Evolutionary conservation across 2,113 vertebrate genomes (phyloP), one percentile per base, ranked within the genome.

Genomic region (Malurus melanocephalus): DNA sequence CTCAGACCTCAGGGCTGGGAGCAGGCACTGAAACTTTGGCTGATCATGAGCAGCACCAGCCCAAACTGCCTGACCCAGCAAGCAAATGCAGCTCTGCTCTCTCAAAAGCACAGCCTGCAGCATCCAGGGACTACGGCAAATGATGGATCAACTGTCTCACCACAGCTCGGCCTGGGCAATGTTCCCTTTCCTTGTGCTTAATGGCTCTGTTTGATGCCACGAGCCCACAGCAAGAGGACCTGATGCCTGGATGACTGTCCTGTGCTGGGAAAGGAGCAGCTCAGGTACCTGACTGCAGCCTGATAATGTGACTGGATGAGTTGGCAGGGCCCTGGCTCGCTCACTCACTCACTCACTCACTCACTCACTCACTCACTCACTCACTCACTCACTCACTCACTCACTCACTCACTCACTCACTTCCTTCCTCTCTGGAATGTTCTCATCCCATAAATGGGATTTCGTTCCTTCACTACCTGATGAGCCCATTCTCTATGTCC

Each of bases 171-270:
- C 78, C 74, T 6, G 20, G 72, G 69, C 82, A 95, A 17, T 2
- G 35, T 40, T 93, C 87, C 76, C 35, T 77, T 26, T 56, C 55
- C 48, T 69, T 32, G 17, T 75, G 69, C 80, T 88, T 92, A 86
- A 94, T 71, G 73, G 81, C 68, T 85, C 56, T 72, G n/a, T 40
- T 83, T 69, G 69, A 55, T 94, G 93, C 87, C 94, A 88, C 56
- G 42, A 88, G 57, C 26, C 65, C 13, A 3, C 13, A 83, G 69
- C 61, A 65, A 43, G 71, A 89, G 59, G 48, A 89, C 65, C 68
- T 53, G 71, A 87, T 49, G 73, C 76, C 65, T 90, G 80, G 42
- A 69, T 93, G 71, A 94, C 59, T 0, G 1, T 62, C 78, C 59
- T 55, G 67, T 82, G 84, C 74, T 59, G 74, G 38, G 52, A 55